Evolutionary conservation across 2,888 invertebrate species (phyloP).

Genomic region (Melinopterus prodromus): DNA sequence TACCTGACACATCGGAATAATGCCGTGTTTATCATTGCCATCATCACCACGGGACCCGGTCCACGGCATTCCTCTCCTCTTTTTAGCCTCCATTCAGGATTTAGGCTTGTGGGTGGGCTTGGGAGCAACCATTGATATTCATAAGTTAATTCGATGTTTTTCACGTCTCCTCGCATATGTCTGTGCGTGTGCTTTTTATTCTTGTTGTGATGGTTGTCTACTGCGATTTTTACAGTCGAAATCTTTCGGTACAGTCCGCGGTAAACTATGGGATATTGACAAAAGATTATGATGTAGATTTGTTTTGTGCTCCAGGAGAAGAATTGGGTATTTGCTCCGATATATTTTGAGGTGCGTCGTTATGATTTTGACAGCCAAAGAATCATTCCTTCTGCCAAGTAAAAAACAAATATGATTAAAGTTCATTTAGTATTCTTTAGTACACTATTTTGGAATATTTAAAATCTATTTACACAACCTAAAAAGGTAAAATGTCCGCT

Average conservation of each 20-base stretch:
- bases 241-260: not conserved
- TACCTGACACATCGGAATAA: constrained; percentile 61
- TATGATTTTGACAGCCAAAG: too few species aligned
- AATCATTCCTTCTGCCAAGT: too few species aligned
- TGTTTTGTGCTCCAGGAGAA: too few species aligned
- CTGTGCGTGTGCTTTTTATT: not conserved
- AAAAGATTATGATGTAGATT: too few species aligned
- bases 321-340: too few species aligned
- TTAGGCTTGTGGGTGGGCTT: constrained; percentile 54
- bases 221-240: not conserved
- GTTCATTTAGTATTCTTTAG: too few species aligned
- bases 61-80: constrained; percentile 40
- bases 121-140: constrained; percentile 37
- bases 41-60: constrained; percentile 60
- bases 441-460: too few species aligned
- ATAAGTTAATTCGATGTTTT: constrained; percentile 35
- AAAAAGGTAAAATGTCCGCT: too few species aligned
- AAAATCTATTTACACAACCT: too few species aligned
- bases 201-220: not conserved
- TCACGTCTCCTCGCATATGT: not conserved
- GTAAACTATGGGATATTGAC: not conserved
- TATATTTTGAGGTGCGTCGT: too few species aligned
- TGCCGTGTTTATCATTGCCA: constrained; percentile 62
- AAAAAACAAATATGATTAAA: too few species aligned
- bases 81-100: constrained; percentile 39